Percentiles rank a stretch among this genome's conserved stretches.
Conservation (phyloP, 2,113 vertebrate species). For the Diadophis punctatus region DNA sequence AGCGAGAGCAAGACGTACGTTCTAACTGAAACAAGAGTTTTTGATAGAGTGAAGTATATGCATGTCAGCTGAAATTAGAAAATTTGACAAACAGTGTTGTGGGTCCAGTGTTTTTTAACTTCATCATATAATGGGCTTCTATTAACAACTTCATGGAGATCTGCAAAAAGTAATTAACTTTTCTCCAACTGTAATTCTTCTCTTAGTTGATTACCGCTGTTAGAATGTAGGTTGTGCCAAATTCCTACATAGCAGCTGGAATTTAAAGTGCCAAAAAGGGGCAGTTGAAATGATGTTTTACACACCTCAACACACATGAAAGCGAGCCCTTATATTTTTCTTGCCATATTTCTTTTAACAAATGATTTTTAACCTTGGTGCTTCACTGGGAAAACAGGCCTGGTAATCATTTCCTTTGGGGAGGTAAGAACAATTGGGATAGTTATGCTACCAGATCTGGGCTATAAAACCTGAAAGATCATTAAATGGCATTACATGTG, state of each 20-base stretch:
- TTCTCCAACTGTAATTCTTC: neutral
- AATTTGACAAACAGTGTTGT: conserved; percentile 9
- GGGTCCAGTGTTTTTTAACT: conserved; percentile 23
- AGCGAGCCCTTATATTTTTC: neutral
- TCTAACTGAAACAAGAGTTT: conserved; percentile 44
- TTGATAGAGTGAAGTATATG: conserved; percentile 10
- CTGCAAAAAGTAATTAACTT: neutral
- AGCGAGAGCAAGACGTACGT: conserved; percentile 83
- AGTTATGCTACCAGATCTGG: neutral
- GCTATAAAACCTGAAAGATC: neutral
- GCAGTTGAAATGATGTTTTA: neutral
- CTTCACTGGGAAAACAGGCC: neutral
- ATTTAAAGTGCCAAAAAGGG: neutral
- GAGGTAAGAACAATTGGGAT: neutral
- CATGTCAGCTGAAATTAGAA: conserved; percentile 7
- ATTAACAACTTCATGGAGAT: neutral
- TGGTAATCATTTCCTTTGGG: neutral
- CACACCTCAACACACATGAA: neutral
- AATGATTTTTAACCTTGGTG: neutral
- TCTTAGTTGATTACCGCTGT: neutral
- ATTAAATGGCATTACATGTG: neutral
- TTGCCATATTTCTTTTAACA: neutral
- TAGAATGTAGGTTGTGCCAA: neutral
- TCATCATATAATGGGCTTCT: neutral
- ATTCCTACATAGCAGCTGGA: neutral